Evolutionary conservation across 2,113 vertebrate genomes (phyloP).

Genomic region (Takifugu bimaculatus): DNA sequence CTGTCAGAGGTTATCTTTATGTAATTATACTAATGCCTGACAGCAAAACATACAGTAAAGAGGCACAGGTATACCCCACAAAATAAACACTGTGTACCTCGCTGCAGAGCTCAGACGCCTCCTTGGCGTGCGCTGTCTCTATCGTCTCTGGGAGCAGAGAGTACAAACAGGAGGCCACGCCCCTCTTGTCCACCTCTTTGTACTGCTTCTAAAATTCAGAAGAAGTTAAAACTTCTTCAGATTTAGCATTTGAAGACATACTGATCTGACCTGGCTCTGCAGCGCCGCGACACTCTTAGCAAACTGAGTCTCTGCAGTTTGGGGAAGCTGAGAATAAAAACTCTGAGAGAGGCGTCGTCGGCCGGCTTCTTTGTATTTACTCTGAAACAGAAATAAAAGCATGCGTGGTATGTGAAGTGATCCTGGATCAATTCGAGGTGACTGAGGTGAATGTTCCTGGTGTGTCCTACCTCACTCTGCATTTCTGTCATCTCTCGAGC

Average conservation of each 20-base stretch:
- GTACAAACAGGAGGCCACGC: conserved; percentile 77
- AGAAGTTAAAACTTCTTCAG: accelerated
- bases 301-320: conserved; percentile 85
- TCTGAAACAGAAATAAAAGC: conserved; percentile 56
- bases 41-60: too few species aligned
- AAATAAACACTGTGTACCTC: conserved; percentile 39
- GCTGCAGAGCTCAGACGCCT: conserved; percentile 61
- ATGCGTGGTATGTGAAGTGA: too few species aligned
- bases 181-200: conserved; percentile 77
- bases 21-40: too few species aligned
- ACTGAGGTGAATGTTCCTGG: background rate
- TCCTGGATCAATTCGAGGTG: too few species aligned
- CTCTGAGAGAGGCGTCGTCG: conserved; percentile 78
- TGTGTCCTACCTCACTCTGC: conserved; percentile 57
- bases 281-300: conserved; percentile 80
- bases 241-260: background rate
- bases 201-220: conserved; percentile 66
- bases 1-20: too few species aligned
- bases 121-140: conserved; percentile 84
- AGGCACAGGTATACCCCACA: too few species aligned
- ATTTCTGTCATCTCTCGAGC: conserved; percentile 63
- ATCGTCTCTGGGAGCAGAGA: conserved; percentile 85
- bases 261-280: conserved; percentile 84
- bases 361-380: conserved; percentile 83
- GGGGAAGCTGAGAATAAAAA: conserved; percentile 86